phyloP scores from a whole-genome alignment of 2,888 invertebrate genomes.

The Thera britannica region DNA sequence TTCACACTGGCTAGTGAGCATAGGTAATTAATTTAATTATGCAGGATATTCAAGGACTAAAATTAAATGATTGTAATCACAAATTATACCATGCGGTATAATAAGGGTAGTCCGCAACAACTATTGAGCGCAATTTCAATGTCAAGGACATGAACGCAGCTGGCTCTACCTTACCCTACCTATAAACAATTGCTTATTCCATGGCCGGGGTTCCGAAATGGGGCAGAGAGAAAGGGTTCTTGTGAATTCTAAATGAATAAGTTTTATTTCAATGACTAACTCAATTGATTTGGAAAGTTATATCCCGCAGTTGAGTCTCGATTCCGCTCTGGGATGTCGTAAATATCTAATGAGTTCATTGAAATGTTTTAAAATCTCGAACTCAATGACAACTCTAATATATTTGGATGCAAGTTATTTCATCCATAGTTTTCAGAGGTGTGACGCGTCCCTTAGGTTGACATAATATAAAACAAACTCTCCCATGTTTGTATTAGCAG shows the following conservation, averaged over 20 bases:
- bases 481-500: slow-evolving; percentile 1
- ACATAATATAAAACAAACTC: neutral
- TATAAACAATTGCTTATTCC: slow-evolving; percentile 11
- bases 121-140: slow-evolving; percentile 23
- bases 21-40: neutral
- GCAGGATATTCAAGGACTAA: slow-evolving; percentile 4
- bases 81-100: slow-evolving; percentile 10
- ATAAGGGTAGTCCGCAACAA: slow-evolving; percentile 13
- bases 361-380: slow-evolving; percentile 1
- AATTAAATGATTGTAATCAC: neutral
- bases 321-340: slow-evolving; percentile 12
- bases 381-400: neutral
- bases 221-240: slow-evolving; percentile 2
- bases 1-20: neutral
- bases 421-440: neutral
- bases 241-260: slow-evolving; percentile 6
- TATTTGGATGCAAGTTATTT: neutral
- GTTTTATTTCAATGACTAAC: slow-evolving; percentile 12
- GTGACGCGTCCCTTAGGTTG: no score
- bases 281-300: slow-evolving; percentile 9
- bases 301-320: slow-evolving; percentile 9
- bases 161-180: slow-evolving; percentile 9
- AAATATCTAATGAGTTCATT: slow-evolving; percentile 2
- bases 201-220: slow-evolving; percentile 3
- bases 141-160: slow-evolving; percentile 30